Percentiles rank a stretch among this genome's conserved stretches.
Conservation (phyloP, 2,888 invertebrate species). For the Erynnis tages region DNA sequence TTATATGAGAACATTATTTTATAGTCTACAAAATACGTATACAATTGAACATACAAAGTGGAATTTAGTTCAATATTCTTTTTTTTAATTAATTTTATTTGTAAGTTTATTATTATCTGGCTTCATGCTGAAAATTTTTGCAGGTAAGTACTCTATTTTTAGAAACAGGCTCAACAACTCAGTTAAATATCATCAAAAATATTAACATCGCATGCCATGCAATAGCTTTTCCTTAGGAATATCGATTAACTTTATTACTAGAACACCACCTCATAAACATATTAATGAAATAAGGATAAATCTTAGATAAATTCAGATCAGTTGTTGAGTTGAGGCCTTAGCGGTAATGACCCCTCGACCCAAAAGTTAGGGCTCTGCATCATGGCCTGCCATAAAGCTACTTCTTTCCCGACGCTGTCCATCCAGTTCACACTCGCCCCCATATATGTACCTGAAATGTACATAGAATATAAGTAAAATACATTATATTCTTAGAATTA, state of each 20-base stretch:
- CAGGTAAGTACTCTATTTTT: too few species aligned
- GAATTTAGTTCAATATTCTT: too few species aligned
- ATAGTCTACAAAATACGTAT: too few species aligned
- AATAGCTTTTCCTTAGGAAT: neutral
- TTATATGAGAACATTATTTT: too few species aligned
- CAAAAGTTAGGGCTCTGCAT: conserved; percentile 96
- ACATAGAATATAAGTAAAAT: neutral
- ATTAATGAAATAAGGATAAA: neutral
- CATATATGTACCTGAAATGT: conserved; percentile 88
- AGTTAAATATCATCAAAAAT: too few species aligned
- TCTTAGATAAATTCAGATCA: conserved; percentile 34
- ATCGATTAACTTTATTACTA: neutral
- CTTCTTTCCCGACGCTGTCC: conserved; percentile 95
- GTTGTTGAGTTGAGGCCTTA: conserved; percentile 87
- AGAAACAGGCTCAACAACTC: too few species aligned
- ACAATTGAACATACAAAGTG: too few species aligned
- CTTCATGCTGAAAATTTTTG: too few species aligned
- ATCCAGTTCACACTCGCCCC: conserved; percentile 96
- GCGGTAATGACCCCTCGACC: conserved; percentile 96
- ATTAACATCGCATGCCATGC: neutral
- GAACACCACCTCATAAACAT: too few species aligned
- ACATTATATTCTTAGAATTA: neutral
- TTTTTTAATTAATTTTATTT: too few species aligned
- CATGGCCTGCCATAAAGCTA: conserved; percentile 96
- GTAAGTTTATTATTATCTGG: too few species aligned